A percentile compares a stretch with the other conserved stretches of the same genome.
Evolutionary conservation across 2,113 vertebrate genomes (phyloP).

Genomic region (Odobenus rosmarus): DNA sequence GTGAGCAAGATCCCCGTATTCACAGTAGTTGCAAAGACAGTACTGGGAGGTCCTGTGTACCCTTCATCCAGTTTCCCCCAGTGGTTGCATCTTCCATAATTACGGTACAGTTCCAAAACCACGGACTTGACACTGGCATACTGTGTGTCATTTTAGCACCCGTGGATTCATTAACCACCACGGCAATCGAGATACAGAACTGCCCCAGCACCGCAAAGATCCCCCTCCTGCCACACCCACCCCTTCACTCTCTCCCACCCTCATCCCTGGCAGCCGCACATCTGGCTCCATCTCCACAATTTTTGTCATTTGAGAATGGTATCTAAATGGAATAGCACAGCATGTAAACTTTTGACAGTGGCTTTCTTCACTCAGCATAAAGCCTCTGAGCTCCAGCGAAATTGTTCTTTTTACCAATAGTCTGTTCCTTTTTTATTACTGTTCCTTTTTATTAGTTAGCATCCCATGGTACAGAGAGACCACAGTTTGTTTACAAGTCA

Average conservation of each 20-base stretch:
- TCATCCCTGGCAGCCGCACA: neutral
- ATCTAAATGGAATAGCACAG: neutral
- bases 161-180: neutral
- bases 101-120: neutral
- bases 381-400: neutral
- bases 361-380: neutral
- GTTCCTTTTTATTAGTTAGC: neutral
- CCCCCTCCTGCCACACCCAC: neutral
- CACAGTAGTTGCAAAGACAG: neutral
- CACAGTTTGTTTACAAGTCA: neutral
- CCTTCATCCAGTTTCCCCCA: neutral
- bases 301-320: neutral
- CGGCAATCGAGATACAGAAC: neutral
- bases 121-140: neutral
- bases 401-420: no score
- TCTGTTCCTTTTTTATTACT: neutral
- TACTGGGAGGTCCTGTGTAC: neutral
- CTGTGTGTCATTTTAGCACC: neutral
- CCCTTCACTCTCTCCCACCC: no score
- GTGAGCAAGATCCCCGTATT: neutral
- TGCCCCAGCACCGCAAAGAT: no score
- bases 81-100: neutral
- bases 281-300: neutral
- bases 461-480: no score
- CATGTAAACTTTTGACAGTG: neutral